Percentiles rank a stretch among this genome's conserved stretches.
Evolutionary conservation across 2,113 vertebrate genomes (phyloP).

Genomic region (Gnathochromis pfefferi): DNA sequence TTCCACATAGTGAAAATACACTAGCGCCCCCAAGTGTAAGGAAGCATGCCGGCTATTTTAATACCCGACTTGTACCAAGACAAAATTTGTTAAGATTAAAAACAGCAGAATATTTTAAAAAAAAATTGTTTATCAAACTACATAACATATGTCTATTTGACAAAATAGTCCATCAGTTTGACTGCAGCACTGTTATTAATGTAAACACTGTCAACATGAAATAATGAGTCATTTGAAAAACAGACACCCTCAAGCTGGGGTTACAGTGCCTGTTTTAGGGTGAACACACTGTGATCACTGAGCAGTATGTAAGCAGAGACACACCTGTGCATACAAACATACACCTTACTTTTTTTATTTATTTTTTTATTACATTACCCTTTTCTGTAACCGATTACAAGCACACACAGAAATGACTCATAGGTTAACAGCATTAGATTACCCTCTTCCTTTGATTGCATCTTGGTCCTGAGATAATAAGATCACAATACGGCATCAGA

Average conservation of each 20-base stretch:
- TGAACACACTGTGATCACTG: neutral
- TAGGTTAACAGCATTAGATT: conserved; percentile 27
- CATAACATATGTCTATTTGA: neutral
- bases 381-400: conserved; percentile 12
- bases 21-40: conserved; percentile 51
- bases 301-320: neutral
- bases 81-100: neutral
- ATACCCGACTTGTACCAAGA: neutral
- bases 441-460: conserved; percentile 2
- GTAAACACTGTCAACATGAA: neutral
- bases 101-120: neutral
- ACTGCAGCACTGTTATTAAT: neutral
- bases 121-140: neutral
- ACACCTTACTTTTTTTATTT: neutral
- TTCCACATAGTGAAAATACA: neutral
- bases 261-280: neutral
- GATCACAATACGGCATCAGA: neutral
- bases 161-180: neutral
- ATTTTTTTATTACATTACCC: conserved; percentile 32
- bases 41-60: neutral
- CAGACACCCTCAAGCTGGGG: neutral
- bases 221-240: neutral
- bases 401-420: conserved; percentile 18
- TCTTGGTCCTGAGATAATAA: conserved; percentile 10
- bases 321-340: neutral